Percentiles rank a stretch among this genome's conserved stretches.
These are phyloP conservation scores for Numenius arquata DNA, from an alignment of 2,113 vertebrate species.

Conservation along the genomic window DNA sequence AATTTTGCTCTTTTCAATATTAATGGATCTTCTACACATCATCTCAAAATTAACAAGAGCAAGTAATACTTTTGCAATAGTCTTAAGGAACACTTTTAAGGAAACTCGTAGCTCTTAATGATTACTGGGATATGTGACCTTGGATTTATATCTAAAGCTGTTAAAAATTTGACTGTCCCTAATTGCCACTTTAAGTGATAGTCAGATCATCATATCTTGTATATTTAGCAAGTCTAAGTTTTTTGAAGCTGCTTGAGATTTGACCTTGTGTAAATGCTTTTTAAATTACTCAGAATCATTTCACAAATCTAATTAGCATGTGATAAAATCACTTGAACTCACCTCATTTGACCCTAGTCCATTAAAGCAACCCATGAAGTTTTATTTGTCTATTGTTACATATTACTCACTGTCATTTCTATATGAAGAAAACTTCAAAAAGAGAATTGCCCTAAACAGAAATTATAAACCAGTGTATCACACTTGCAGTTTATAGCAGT, in stretches of 20 bases:
- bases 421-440: background rate
- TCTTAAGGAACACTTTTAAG: background rate
- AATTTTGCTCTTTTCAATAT: background rate
- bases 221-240: conserved; percentile 41
- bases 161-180: conserved; percentile 23
- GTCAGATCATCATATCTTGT: conserved; percentile 13
- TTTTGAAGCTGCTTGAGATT: conserved; percentile 53
- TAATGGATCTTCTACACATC: background rate
- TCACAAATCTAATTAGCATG: conserved; percentile 54
- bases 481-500: background rate
- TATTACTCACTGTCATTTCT: conserved; percentile 6
- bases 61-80: background rate
- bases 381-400: conserved; percentile 5
- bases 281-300: conserved; percentile 53
- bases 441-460: background rate
- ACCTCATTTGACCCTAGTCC: conserved; percentile 21
- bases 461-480: background rate
- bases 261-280: conserved; percentile 63
- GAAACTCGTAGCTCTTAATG: background rate
- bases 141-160: conserved; percentile 29
- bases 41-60: conserved; percentile 2
- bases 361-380: background rate
- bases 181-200: conserved; percentile 26
- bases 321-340: conserved; percentile 30
- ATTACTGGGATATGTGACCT: conserved; percentile 1